Conservation (phyloP, 2,888 invertebrate genomes). For the Pollenia angustigena region DNA sequence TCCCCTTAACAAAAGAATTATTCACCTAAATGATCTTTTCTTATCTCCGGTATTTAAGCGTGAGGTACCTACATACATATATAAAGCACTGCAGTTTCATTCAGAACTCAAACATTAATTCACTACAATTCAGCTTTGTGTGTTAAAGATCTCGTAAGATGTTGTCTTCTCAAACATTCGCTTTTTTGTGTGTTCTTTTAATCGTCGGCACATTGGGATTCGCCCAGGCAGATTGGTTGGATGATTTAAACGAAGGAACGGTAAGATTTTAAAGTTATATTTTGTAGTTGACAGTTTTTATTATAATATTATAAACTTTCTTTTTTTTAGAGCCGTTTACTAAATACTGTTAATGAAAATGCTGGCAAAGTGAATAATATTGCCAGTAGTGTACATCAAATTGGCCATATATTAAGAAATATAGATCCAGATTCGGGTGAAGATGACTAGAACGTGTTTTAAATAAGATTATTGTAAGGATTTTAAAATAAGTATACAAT, state of each 20-base stretch:
- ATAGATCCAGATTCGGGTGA: slow-evolving; percentile 63
- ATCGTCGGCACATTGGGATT: slow-evolving; percentile 69
- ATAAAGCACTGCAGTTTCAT: slow-evolving; percentile 5
- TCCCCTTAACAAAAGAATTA: slow-evolving; percentile 20
- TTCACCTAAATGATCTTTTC: slow-evolving; percentile 1
- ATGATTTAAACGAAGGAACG: slow-evolving; percentile 73
- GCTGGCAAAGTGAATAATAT: slow-evolving; percentile 69
- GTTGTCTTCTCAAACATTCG: slow-evolving; percentile 63
- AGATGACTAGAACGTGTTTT: slow-evolving; percentile 27
- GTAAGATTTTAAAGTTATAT: slow-evolving; percentile 55
- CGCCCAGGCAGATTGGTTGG: slow-evolving; percentile 74
- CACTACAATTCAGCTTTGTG: background rate
- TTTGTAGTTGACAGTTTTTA: background rate
- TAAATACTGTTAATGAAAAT: slow-evolving; percentile 72
- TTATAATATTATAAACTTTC: background rate
- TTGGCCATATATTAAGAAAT: slow-evolving; percentile 64
- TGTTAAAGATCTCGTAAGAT: background rate
- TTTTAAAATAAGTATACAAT: no score
- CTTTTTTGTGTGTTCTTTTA: slow-evolving; percentile 67
- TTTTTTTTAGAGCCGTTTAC: slow-evolving; percentile 66
- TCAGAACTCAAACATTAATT: background rate
- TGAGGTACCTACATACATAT: no score
- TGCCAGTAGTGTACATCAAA: slow-evolving; percentile 69
- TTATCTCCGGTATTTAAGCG: slow-evolving; percentile 11
- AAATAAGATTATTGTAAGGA: background rate